These are phyloP conservation scores for Lytechinus pictus DNA, from an alignment of 35 echinoderm and acorn worm species.

Conservation along the genomic window DNA sequence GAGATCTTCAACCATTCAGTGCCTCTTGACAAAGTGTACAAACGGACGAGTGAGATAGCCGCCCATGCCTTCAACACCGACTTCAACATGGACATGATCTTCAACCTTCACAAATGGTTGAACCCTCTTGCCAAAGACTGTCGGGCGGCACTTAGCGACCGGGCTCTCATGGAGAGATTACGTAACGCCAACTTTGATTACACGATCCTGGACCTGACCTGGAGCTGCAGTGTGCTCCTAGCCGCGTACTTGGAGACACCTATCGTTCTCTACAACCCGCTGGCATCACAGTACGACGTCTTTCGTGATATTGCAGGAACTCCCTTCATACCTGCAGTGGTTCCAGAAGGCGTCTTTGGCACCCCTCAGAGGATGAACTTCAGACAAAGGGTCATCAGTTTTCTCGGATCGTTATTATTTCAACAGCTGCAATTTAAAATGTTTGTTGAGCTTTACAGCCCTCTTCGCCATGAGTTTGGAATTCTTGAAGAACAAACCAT, in stretches of 20 bases:
- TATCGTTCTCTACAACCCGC: background rate
- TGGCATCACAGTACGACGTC: constrained; percentile 9
- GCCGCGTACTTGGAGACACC: constrained; percentile 18
- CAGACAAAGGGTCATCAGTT: background rate
- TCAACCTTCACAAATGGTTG: background rate
- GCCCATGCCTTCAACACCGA: constrained; percentile 11
- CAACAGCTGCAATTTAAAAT: background rate
- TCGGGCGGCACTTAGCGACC: constrained; percentile 39
- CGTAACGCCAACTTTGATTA: constrained; percentile 15
- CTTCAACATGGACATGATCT: background rate
- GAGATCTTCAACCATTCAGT: constrained; percentile 61
- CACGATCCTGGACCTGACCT: constrained; percentile 32
- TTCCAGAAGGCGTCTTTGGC: background rate
- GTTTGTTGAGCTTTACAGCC: background rate
- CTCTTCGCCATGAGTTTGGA: constrained; percentile 19
- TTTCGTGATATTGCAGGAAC: background rate
- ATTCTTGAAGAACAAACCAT: background rate
- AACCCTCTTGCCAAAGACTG: constrained; percentile 27
- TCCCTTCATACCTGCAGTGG: constrained; percentile 20
- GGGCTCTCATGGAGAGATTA: background rate
- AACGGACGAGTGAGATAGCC: constrained; percentile 32
- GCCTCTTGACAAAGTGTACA: constrained; percentile 30
- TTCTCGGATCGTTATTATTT: background rate
- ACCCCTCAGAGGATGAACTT: constrained; percentile 44
- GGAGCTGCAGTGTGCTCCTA: constrained; percentile 24